Evolutionary conservation across 2,888 invertebrate species (phyloP).

Genomic region (Opisthograptis luteolata): DNA sequence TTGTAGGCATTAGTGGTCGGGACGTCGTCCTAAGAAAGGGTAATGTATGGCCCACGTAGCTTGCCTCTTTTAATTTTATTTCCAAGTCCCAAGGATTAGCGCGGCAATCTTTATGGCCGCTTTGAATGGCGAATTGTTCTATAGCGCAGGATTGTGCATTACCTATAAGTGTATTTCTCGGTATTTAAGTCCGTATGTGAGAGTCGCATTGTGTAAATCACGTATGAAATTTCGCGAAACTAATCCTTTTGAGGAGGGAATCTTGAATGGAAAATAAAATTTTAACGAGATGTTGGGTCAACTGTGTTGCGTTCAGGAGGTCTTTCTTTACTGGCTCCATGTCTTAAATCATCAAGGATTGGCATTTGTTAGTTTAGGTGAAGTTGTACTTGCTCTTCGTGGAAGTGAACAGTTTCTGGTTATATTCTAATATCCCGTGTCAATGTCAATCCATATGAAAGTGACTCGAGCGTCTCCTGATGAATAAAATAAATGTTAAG

Average conservation of each 20-base stretch:
- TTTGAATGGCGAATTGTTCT: slow-evolving; percentile 69
- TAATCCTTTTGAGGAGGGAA: slow-evolving; percentile 29
- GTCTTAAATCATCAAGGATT: slow-evolving; percentile 7
- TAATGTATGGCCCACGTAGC: slow-evolving; percentile 63
- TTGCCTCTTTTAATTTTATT: slow-evolving; percentile 59
- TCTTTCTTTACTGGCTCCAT: not conserved
- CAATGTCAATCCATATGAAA: no score
- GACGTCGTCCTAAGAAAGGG: slow-evolving; percentile 69
- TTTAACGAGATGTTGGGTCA: slow-evolving; percentile 28
- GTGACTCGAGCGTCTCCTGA: no score
- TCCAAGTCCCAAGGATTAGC: slow-evolving; percentile 61
- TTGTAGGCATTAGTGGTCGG: slow-evolving; percentile 79
- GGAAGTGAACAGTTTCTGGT: no score
- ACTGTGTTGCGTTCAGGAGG: slow-evolving; percentile 17
- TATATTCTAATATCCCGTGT: no score
- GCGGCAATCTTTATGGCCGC: slow-evolving; percentile 64
- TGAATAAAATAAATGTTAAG: no score
- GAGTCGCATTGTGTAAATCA: slow-evolving; percentile 47
- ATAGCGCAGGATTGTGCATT: slow-evolving; percentile 49
- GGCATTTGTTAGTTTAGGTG: no score
- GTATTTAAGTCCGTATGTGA: slow-evolving; percentile 47
- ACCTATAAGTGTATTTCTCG: slow-evolving; percentile 47
- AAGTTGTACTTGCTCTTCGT: no score
- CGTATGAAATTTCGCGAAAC: slow-evolving; percentile 42
- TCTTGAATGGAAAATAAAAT: slow-evolving; percentile 31